Base-by-base conservation (phyloP, 1,140 invertebrate species). In the Halesus radiatus region DNA sequence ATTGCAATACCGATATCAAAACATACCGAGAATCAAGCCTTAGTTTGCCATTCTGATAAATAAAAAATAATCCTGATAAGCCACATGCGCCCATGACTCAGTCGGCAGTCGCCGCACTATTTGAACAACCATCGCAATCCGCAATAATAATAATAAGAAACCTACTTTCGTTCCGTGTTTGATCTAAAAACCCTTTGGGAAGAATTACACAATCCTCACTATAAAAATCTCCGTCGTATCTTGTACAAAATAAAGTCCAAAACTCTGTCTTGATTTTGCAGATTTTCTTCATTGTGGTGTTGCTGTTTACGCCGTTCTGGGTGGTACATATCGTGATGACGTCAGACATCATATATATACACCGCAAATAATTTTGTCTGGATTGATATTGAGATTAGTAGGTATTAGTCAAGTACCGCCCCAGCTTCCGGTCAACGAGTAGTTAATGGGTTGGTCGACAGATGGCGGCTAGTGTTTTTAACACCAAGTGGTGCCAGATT, bases 361-460 rank as follows among this genome's bases (percentile, higher is more conserved):
- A 0, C 68, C 29, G 8, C 50, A 13, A 52, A n/a, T 52, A 22
- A 45, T 52, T 22, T 1, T 23, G 23, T 18, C 16, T 2, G 22
- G 68, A 53, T 72, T 72, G 37, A 72, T 72, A 50, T 72, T 52
- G 68, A 72, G 68, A 72, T 72, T 72, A 72, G 29, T 32, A 13
- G 15, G 22, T 60, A 60, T 13, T 20, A 56, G 37, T 60, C 54
- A 23, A 60, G 56, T 64, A 56, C 15, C 18, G 23, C 23, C 23
- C n/a, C 62, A 7, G 68, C 45, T 72, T 53, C 45, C 45, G 68
- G 68, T 72, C 68, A 72, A 16, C 16, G 68, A 23, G 10, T 18
- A 13, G 37, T 72, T 72, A 72, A 52, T 20, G 68, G 68, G 68
- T 53, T 72, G 18, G 20, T 16, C 45, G 68, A 22, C 68, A 72